phyloP scores from a whole-genome alignment of 2,797 vertebrate genomes.

The Micrastur ruficollis region DNA sequence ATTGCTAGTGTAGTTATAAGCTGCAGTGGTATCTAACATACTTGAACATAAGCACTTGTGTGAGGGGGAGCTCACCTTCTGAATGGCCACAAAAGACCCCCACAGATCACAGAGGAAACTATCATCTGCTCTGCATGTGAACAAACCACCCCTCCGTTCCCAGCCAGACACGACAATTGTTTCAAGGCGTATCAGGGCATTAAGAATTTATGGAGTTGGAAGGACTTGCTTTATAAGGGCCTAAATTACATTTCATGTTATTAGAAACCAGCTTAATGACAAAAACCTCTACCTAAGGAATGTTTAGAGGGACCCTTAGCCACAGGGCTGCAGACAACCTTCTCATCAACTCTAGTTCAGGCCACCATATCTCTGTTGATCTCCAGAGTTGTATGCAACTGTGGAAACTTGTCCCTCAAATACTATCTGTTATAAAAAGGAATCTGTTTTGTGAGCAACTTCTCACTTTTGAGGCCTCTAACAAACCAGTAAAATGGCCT shows the following conservation, averaged over 20 bases:
- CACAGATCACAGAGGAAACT: background rate
- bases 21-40: background rate
- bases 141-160: background rate
- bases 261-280: background rate
- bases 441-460: background rate
- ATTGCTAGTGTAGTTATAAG: background rate
- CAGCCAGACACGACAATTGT: background rate
- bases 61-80: background rate
- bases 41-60: background rate
- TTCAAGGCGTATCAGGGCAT: background rate
- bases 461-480: background rate
- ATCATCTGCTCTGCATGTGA: background rate
- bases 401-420: background rate
- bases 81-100: background rate
- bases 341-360: background rate
- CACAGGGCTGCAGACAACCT: background rate
- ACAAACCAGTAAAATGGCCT: background rate
- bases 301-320: background rate
- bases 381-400: background rate
- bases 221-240: background rate
- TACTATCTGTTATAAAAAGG: background rate
- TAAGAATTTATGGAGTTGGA: background rate
- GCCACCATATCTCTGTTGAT: background rate
- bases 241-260: background rate
- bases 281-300: background rate